Evolutionary conservation across 2,113 vertebrate species (phyloP).

Genomic region (Arenaria interpres): DNA sequence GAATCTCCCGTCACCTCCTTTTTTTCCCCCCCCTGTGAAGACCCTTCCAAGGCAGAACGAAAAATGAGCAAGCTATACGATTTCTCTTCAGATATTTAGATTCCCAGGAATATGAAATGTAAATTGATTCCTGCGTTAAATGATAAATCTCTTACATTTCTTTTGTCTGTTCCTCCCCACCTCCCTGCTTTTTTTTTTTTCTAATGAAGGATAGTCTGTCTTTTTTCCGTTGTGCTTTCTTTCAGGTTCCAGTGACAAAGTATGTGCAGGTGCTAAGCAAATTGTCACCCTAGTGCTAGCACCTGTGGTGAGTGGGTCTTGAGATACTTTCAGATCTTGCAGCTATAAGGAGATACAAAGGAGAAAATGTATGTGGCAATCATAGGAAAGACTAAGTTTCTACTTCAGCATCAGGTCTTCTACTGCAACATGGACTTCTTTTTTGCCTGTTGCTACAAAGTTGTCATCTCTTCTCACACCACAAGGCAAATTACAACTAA

Average conservation of each 20-base stretch:
- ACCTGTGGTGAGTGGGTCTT: neutral
- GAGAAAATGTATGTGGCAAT: neutral
- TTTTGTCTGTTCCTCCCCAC: neutral
- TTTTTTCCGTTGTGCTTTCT: neutral
- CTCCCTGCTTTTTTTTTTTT: neutral
- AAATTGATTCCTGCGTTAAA: neutral
- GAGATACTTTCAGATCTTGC: neutral
- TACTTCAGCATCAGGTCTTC: neutral
- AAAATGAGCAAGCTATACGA: neutral
- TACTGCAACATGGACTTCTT: neutral
- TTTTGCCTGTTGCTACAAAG: neutral
- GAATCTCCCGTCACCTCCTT: rapidly evolving
- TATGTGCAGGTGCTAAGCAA: neutral
- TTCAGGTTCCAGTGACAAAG: neutral
- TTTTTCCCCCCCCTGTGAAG: neutral
- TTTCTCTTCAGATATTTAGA: neutral
- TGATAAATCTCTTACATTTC: neutral
- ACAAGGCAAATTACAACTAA: neutral
- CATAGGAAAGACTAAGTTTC: neutral
- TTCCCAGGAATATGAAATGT: neutral
- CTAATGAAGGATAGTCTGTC: neutral
- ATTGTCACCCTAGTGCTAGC: neutral
- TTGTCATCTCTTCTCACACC: neutral
- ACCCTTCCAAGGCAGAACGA: neutral
- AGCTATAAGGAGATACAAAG: neutral